Base-by-base conservation (phyloP, 2,888 invertebrate genomes). In the Callosobruchus maculatus region DNA sequence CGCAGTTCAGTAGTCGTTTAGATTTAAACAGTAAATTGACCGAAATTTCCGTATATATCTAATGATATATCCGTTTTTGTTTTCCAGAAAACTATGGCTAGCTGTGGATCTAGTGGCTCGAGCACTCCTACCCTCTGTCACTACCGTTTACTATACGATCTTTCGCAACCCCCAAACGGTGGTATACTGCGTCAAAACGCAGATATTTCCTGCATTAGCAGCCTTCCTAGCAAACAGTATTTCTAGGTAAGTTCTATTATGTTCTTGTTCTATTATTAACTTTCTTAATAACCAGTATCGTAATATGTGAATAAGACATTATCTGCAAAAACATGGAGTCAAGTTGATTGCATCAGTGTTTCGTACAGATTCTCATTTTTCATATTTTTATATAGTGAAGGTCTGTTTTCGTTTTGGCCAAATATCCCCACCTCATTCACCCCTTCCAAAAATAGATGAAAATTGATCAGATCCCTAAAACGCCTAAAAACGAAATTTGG, bases 181-280 rank as follows among this genome's bases (percentile, higher is more conserved):
- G 3, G 81, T 86, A 9, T 83, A 85, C 72, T 84, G 82, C 76
- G 78, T 86, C 21, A 81, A 85, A 22, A 79, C 83, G 72, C 84
- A 85, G 72, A 76, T 88, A 26, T 79, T 86, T 31, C 87, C 87
- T 2, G 82, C 86, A 0, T 72, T 87, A 20, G 78, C 85, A 7
- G 86, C 87, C 0, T 86, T 86, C 74, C 72, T 87, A 49, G 86
- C 84, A 31, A 86, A 87, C 75, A 86, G 84, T 74, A 75, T 87
- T n/a, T 85, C 86, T 2, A 81, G 81, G 71, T 49, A 49, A 49
- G 49, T 18, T 49, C 49, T n/a, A n/a, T n/a, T n/a, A n/a, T n/a
- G n/a, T n/a, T n/a, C n/a, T n/a, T n/a, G n/a, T n/a, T n/a, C n/a
- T n/a, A n/a, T n/a, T n/a, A n/a, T n/a, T n/a, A n/a, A n/a, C n/a